Conservation (phyloP, 2,797 vertebrate species). For the Cuniculus paca region DNA sequence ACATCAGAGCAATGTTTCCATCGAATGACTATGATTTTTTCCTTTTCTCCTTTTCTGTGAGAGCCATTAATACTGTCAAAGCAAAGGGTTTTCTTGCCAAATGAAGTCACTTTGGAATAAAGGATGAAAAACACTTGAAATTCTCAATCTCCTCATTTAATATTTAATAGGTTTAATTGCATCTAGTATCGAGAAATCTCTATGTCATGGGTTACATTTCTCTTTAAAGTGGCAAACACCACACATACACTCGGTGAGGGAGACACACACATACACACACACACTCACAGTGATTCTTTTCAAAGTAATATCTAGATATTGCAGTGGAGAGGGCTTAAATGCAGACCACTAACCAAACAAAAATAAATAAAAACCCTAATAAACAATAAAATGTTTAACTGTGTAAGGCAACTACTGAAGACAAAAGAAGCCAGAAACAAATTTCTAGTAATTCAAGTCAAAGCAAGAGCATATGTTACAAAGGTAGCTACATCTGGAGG, state of each 20-base stretch:
- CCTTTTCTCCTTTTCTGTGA: slow-evolving; percentile 62
- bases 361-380: slow-evolving; percentile 63
- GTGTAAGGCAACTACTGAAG: slow-evolving; percentile 30
- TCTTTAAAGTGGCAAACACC: slow-evolving; percentile 69
- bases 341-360: slow-evolving; percentile 55
- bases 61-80: slow-evolving; percentile 72
- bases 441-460: background rate
- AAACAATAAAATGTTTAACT: slow-evolving; percentile 62
- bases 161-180: slow-evolving; percentile 83
- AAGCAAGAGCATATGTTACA: background rate
- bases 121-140: slow-evolving; percentile 78
- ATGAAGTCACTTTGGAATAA: slow-evolving; percentile 78
- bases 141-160: slow-evolving; percentile 78
- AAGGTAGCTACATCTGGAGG: background rate
- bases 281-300: slow-evolving; percentile 18
- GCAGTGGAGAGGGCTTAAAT: slow-evolving; percentile 35
- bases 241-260: background rate
- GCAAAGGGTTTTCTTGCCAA: slow-evolving; percentile 75
- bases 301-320: slow-evolving; percentile 34
- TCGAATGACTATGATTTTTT: slow-evolving; percentile 23
- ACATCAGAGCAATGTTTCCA: background rate
- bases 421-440: slow-evolving; percentile 59
- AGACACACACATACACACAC: background rate
- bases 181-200: slow-evolving; percentile 74
- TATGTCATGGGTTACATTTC: slow-evolving; percentile 73